Evolutionary conservation across 2,888 invertebrate species (phyloP).

Genomic region (Psylliodes chrysocephalus): DNA sequence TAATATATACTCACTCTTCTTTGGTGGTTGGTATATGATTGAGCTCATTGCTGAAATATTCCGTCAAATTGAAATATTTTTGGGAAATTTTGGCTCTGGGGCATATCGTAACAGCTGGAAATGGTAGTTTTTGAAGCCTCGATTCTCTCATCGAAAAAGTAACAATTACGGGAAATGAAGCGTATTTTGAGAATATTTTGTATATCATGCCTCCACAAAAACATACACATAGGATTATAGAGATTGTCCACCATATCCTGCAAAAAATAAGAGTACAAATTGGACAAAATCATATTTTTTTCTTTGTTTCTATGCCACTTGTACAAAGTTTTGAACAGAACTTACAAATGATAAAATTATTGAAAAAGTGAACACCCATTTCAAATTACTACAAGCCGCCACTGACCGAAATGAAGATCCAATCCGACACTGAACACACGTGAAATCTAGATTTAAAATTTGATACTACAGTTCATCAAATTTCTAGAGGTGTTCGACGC

Average conservation of each 20-base stretch:
- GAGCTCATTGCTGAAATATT: conserved; percentile 47
- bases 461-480: too few species aligned
- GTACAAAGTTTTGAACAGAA: too few species aligned
- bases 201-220: conserved; percentile 63
- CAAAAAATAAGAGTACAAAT: background rate
- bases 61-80: conserved; percentile 70
- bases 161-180: conserved; percentile 76
- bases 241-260: conserved; percentile 40
- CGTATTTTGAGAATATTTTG: conserved; percentile 77
- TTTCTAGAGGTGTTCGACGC: too few species aligned
- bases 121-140: conserved; percentile 70
- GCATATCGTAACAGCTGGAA: conserved; percentile 66
- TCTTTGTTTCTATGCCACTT: too few species aligned
- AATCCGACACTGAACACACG: too few species aligned
- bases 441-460: too few species aligned
- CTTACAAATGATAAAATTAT: too few species aligned
- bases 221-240: conserved; percentile 23
- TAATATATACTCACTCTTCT: conserved; percentile 42
- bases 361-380: too few species aligned
- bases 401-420: too few species aligned
- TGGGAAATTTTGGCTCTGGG: conserved; percentile 74
- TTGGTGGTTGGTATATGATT: conserved; percentile 27
- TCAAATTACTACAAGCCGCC: too few species aligned
- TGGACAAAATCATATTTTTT: too few species aligned
- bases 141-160: conserved; percentile 78